Percentiles rank a stretch among this genome's conserved stretches.
Conservation (phyloP, 1,140 invertebrate genomes). For the Pseudomyrmex cubaensis region DNA sequence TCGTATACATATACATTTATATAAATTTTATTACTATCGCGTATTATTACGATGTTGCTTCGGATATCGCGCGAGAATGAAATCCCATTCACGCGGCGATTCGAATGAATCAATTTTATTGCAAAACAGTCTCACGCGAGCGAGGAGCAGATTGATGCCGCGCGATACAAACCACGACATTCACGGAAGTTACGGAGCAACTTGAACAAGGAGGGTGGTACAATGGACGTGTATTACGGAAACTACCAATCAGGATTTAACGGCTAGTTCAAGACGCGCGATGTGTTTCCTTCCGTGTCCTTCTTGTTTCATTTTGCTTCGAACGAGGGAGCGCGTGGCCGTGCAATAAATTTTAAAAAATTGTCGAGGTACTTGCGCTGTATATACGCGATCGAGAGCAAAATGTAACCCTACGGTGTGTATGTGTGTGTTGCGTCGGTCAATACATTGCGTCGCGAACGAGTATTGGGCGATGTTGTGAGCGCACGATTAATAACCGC, state of each 20-base stretch:
- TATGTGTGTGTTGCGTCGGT: not conserved
- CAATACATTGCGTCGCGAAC: constrained; percentile 30
- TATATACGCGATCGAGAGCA: no score
- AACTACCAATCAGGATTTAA: constrained; percentile 40
- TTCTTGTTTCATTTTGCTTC: constrained; percentile 27
- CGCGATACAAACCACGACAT: constrained; percentile 19
- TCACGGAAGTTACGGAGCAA: not conserved
- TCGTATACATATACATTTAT: no score
- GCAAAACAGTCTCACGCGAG: not conserved
- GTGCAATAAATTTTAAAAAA: constrained; percentile 45
- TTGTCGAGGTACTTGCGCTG: not conserved
- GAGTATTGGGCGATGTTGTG: not conserved
- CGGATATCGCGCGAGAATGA: not conserved
- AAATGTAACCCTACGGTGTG: not conserved
- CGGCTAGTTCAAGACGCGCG: constrained; percentile 27
- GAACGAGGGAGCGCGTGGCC: not conserved
- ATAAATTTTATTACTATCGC: no score
- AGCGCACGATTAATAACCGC: constrained; percentile 37
- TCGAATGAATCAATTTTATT: constrained; percentile 43
- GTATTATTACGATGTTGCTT: no score
- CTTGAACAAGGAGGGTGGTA: not conserved
- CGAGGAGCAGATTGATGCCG: constrained; percentile 31
- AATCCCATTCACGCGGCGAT: not conserved
- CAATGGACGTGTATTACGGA: constrained; percentile 10
- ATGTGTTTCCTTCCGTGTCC: not conserved